Conservation (phyloP, 2,888 invertebrate genomes). For the Selenia dentaria region DNA sequence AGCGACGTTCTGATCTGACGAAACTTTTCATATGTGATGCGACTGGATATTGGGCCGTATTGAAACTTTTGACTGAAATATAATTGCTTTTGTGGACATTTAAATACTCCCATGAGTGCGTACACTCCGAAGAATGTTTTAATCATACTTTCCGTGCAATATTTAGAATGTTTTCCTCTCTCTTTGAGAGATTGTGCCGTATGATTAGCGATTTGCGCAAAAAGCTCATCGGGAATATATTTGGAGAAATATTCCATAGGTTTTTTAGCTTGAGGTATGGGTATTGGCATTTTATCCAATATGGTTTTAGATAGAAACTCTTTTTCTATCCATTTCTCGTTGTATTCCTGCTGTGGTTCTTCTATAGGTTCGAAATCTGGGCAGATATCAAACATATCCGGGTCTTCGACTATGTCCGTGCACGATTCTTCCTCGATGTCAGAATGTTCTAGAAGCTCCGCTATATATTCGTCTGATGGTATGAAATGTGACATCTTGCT, state of each 20-base stretch:
- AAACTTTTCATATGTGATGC: conserved; percentile 23
- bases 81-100: conserved; percentile 18
- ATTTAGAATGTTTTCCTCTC: conserved; percentile 10
- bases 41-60: conserved; percentile 20
- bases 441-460: conserved; percentile 33
- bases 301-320: conserved; percentile 14
- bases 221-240: conserved; percentile 27
- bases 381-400: conserved; percentile 16
- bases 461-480: conserved; percentile 20
- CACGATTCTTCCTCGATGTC: conserved; percentile 24
- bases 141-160: conserved; percentile 14
- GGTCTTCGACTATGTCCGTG: conserved; percentile 13
- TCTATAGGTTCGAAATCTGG: conserved; percentile 8
- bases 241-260: conserved; percentile 19
- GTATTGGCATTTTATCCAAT: conserved; percentile 11
- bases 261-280: conserved; percentile 15
- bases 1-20: conserved; percentile 21
- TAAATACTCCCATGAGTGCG: conserved; percentile 22
- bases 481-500: conserved; percentile 12
- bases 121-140: conserved; percentile 25
- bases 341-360: conserved; percentile 1
- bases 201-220: conserved; percentile 17
- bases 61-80: conserved; percentile 23
- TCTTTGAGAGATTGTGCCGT: conserved; percentile 11
- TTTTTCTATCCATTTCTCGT: conserved; percentile 20